Percentiles rank a stretch among this genome's conserved stretches.
Conservation (phyloP, 2,888 invertebrate species). For the Horisme vitalbata region DNA sequence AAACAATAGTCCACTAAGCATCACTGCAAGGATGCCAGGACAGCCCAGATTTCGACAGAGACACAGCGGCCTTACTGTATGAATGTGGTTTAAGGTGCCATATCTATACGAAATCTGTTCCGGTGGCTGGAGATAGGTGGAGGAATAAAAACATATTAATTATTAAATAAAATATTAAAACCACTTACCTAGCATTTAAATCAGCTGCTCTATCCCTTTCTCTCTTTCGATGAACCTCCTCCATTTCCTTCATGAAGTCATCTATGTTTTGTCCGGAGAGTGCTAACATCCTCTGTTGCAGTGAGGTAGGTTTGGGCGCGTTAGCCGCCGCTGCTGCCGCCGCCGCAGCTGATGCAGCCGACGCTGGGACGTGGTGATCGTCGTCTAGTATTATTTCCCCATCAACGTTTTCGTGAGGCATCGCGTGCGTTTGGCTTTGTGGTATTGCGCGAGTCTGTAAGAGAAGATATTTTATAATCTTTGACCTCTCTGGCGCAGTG, state of each 20-base stretch:
- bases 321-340: conserved; percentile 45
- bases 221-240: conserved; percentile 90
- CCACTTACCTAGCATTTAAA: conserved; percentile 75
- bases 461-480: no score
- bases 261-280: conserved; percentile 96
- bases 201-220: conserved; percentile 86
- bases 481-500: no score
- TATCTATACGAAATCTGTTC: no score
- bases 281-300: conserved; percentile 94
- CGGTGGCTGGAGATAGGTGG: no score
- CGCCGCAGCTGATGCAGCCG: conserved; percentile 65
- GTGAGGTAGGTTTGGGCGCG: conserved; percentile 87
- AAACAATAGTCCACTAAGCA: no score
- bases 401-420: conserved; percentile 41
- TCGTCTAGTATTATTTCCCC: conserved; percentile 59
- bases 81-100: no score
- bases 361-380: conserved; percentile 29
- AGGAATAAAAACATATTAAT: no score
- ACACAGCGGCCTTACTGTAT: no score
- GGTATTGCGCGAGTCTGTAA: conserved; percentile 7
- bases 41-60: no score
- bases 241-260: conserved; percentile 96
- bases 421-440: background rate
- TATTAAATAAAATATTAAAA: no score
- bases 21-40: no score